A percentile compares a stretch with the other conserved stretches of the same genome.
phyloP scores from a whole-genome alignment of 2,797 vertebrate genomes.

The Lycodopsis pacificus region DNA sequence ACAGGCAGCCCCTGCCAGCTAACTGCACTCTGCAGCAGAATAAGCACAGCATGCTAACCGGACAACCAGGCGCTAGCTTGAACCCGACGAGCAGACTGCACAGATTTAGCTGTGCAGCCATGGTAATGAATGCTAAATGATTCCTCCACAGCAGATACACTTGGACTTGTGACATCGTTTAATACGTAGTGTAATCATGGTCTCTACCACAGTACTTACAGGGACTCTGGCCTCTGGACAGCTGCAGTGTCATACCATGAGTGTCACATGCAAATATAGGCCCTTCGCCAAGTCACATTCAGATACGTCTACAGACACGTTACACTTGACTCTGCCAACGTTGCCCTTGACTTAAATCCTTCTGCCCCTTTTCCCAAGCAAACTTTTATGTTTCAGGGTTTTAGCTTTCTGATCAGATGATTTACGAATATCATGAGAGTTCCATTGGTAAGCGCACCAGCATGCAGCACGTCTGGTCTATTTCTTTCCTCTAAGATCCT shows the following conservation, averaged over 20 bases:
- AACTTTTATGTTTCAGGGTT: conserved; percentile 1
- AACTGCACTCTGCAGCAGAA: too few species aligned
- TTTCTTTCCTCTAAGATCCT: conserved; percentile 26
- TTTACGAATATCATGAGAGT: conserved; percentile 18
- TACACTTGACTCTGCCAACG: neutral
- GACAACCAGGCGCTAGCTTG: too few species aligned
- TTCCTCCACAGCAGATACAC: neutral
- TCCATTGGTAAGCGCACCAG: conserved; percentile 3
- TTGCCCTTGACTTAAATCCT: neutral
- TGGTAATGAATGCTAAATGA: neutral
- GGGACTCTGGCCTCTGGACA: neutral
- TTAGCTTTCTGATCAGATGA: conserved; percentile 28
- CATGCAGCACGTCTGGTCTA: conserved; percentile 24
- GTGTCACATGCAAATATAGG: neutral
- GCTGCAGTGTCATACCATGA: neutral
- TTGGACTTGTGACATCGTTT: neutral
- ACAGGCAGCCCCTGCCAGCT: too few species aligned
- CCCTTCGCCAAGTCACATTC: neutral
- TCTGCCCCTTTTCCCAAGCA: conserved; percentile 5
- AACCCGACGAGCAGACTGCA: too few species aligned
- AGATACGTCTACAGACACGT: neutral
- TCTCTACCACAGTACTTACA: neutral
- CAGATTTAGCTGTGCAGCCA: neutral
- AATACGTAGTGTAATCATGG: neutral
- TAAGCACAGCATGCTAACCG: too few species aligned